Evolutionary conservation across 2,888 invertebrate species (phyloP).

Genomic region (Diachrysia chrysitis): DNA sequence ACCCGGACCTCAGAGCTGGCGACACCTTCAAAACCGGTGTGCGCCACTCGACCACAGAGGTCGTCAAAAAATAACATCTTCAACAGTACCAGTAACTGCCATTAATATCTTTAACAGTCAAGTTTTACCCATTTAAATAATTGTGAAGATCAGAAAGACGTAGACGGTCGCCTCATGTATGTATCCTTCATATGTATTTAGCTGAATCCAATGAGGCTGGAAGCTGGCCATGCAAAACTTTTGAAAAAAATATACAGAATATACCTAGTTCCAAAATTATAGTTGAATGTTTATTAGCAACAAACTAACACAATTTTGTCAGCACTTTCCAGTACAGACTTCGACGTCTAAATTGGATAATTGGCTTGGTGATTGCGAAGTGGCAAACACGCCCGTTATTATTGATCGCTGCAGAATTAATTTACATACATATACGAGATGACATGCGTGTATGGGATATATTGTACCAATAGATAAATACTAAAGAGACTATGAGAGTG

Average conservation of each 20-base stretch:
- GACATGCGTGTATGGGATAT: background rate
- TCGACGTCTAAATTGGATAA: slow-evolving; percentile 43
- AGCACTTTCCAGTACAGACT: background rate
- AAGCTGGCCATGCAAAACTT: too few species aligned
- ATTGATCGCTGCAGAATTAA: slow-evolving; percentile 4
- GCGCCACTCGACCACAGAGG: too few species aligned
- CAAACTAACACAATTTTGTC: background rate
- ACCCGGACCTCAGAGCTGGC: too few species aligned
- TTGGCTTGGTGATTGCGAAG: slow-evolving; percentile 37
- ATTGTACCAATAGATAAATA: background rate
- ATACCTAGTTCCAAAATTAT: background rate
- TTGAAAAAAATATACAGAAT: background rate
- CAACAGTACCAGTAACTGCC: too few species aligned
- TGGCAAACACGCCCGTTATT: slow-evolving; percentile 13
- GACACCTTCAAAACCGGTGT: too few species aligned
- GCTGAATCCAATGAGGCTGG: too few species aligned
- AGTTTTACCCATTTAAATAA: too few species aligned
- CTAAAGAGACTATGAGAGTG: background rate
- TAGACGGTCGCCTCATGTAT: too few species aligned
- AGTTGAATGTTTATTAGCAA: background rate
- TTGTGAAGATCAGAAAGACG: too few species aligned
- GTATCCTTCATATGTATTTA: too few species aligned
- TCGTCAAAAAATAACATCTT: too few species aligned
- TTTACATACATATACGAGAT: slow-evolving; percentile 4
- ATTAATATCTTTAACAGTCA: too few species aligned